Evolutionary conservation across 2,888 invertebrate species (phyloP).

Genomic region (Danaus chrysippus): DNA sequence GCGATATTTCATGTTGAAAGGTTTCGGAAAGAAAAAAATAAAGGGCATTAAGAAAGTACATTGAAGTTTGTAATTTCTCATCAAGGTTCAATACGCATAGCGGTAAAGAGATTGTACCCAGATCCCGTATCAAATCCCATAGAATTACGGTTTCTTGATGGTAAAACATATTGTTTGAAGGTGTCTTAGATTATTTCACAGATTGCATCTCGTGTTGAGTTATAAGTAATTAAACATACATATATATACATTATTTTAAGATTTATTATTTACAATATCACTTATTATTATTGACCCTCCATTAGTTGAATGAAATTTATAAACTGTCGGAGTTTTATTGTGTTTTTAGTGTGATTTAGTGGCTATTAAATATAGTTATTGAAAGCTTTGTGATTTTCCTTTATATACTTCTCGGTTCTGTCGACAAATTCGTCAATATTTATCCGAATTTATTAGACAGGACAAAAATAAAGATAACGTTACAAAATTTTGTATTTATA

Average conservation of each 20-base stretch:
- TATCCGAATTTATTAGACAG: no score
- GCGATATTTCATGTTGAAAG: neutral
- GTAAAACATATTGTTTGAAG: conserved; percentile 5
- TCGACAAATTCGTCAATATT: no score
- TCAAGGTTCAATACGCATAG: conserved; percentile 18
- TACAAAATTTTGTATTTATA: no score
- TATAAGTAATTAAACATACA: neutral
- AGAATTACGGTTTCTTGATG: conserved; percentile 12
- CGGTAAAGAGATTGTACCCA: conserved; percentile 21
- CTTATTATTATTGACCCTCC: no score
- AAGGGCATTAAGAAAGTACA: neutral
- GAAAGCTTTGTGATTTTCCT: no score
- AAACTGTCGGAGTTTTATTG: no score
- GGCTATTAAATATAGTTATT: no score
- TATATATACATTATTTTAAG: neutral
- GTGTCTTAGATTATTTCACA: neutral
- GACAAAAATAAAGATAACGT: no score
- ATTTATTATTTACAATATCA: neutral
- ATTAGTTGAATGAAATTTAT: no score
- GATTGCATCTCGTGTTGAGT: neutral
- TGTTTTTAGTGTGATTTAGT: no score
- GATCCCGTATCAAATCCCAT: conserved; percentile 24
- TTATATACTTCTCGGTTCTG: no score
- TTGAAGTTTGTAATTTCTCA: conserved; percentile 13
- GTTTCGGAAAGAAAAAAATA: neutral